phyloP scores from a whole-genome alignment of 1,140 invertebrate species.

The Bombus balteatus region DNA sequence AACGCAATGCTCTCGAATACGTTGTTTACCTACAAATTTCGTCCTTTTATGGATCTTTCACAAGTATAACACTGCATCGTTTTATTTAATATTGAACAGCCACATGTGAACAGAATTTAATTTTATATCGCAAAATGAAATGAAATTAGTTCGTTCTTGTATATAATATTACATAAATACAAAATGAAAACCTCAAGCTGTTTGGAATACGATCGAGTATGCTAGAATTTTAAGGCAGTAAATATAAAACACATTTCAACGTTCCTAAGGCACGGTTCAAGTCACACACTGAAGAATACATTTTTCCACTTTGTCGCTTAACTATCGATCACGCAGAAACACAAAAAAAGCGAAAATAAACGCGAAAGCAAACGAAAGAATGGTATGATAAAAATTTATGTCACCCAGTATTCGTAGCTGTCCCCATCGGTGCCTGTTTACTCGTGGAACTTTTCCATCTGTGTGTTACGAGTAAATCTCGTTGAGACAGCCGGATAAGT shows the following conservation, averaged over 20 bases:
- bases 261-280: background rate
- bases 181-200: no score
- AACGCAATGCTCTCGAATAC: background rate
- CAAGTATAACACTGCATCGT: no score
- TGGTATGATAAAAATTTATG: constrained; percentile 22
- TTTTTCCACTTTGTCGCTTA: no score
- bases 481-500: constrained; percentile 13
- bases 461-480: constrained; percentile 31
- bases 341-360: constrained; percentile 17
- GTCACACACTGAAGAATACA: background rate
- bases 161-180: no score
- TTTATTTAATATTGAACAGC: no score
- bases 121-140: no score
- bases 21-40: no score
- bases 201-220: no score
- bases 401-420: constrained; percentile 5
- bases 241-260: background rate
- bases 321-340: background rate
- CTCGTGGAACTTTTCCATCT: constrained; percentile 38
- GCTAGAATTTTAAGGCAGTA: background rate
- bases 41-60: no score
- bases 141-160: no score
- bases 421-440: constrained; percentile 7
- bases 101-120: no score
- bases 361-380: background rate